These are phyloP conservation scores for Gymnocephalus cernua DNA, from an alignment of 2,113 vertebrate genomes.

Conservation along the genomic window DNA sequence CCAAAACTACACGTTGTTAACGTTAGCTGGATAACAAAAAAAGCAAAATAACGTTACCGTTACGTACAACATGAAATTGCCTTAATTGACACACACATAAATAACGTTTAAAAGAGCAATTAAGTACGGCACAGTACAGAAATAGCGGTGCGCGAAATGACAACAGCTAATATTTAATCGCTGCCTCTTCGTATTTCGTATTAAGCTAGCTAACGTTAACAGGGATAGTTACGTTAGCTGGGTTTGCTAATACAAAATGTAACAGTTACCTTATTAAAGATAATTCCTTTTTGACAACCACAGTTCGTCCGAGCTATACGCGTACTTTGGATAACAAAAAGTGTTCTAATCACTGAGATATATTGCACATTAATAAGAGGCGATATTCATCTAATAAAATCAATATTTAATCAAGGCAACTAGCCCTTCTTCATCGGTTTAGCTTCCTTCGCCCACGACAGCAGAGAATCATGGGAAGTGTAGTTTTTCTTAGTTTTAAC, in stretches of 20 bases:
- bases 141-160: background rate
- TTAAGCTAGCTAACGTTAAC: slow-evolving; percentile 56
- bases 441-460: slow-evolving; percentile 73
- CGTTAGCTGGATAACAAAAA: slow-evolving; percentile 27
- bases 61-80: background rate
- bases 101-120: background rate
- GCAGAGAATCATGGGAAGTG: slow-evolving; percentile 72
- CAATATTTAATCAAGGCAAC: slow-evolving; percentile 76
- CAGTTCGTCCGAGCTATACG: background rate
- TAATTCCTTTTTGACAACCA: slow-evolving; percentile 54
- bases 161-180: background rate
- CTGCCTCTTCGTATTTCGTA: slow-evolving; percentile 35
- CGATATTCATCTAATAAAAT: slow-evolving; percentile 63
- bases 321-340: background rate
- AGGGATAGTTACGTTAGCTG: slow-evolving; percentile 65
- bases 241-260: slow-evolving; percentile 69
- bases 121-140: background rate
- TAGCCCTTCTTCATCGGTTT: slow-evolving; percentile 69
- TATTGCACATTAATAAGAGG: slow-evolving; percentile 27
- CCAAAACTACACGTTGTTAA: slow-evolving; percentile 46
- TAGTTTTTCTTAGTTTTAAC: slow-evolving; percentile 33
- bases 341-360: background rate
- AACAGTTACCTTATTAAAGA: slow-evolving; percentile 76
- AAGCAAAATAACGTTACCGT: background rate
- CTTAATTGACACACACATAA: background rate